Conservation (phyloP, 2,113 vertebrate species). For the Ivindomyrus marchei region DNA sequence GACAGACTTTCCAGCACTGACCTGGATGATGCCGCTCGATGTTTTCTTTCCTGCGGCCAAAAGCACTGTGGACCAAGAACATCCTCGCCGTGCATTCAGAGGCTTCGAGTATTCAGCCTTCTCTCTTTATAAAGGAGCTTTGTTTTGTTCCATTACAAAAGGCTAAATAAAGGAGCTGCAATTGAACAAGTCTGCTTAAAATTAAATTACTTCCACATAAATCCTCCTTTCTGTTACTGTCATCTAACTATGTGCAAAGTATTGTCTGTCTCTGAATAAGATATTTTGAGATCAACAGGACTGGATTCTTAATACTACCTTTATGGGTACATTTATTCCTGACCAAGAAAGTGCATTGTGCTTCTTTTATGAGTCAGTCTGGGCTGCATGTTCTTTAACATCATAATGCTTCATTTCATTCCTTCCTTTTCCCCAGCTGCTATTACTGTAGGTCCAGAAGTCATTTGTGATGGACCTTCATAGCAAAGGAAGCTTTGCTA, state of each 20-base stretch:
- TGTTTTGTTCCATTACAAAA: constrained; percentile 71
- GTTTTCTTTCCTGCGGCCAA: neutral
- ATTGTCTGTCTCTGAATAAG: constrained; percentile 80
- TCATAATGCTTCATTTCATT: constrained; percentile 96
- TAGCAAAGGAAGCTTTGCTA: constrained; percentile 93
- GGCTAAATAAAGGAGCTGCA: constrained; percentile 62
- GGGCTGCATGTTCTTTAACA: constrained; percentile 97
- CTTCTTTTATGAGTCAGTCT: constrained; percentile 64
- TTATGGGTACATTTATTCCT: constrained; percentile 75
- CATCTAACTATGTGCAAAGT: constrained; percentile 82
- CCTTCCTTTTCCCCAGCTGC: constrained; percentile 91
- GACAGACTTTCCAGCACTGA: neutral
- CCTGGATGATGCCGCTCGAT: neutral
- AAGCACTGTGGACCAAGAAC: constrained; percentile 37
- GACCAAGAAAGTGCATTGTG: constrained; percentile 46
- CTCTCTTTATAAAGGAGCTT: constrained; percentile 52
- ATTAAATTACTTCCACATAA: constrained; percentile 90
- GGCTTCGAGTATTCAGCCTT: constrained; percentile 64
- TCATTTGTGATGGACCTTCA: constrained; percentile 97
- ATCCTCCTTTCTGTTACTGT: constrained; percentile 85
- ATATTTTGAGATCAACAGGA: constrained; percentile 70
- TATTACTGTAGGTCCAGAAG: constrained; percentile 91
- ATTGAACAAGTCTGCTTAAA: constrained; percentile 70
- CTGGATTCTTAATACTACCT: constrained; percentile 78
- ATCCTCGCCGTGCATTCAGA: constrained; percentile 61